phyloP scores from a whole-genome alignment of 1,140 invertebrate species.

The Lordiphosa clarofinis region DNA sequence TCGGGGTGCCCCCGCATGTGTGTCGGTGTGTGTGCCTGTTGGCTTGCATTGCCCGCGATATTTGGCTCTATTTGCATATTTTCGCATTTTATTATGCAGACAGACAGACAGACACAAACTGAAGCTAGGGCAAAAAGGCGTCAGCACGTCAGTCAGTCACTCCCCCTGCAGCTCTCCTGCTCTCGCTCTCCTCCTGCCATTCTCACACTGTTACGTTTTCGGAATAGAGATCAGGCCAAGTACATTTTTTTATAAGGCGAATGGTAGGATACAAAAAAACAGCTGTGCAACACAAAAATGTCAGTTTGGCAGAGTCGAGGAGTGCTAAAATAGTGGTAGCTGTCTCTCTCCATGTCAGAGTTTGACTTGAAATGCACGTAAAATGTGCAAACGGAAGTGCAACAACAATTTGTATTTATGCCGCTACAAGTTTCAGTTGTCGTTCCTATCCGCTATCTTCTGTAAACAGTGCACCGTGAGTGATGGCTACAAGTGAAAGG shows the following conservation, averaged over 20 bases:
- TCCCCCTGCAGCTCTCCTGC: conserved; percentile 8
- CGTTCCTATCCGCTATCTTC: conserved; percentile 23
- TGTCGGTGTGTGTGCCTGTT: conserved; percentile 25
- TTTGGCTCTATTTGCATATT: conserved; percentile 66
- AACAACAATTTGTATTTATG: conserved; percentile 56
- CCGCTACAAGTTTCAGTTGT: conserved; percentile 26
- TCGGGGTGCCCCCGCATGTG: conserved; percentile 7
- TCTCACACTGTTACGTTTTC: conserved; percentile 10
- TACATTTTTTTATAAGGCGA: conserved; percentile 13
- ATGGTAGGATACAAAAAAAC: conserved; percentile 13
- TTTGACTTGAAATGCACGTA: conserved; percentile 14
- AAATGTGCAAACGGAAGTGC: conserved; percentile 49
- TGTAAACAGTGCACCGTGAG: conserved; percentile 19
- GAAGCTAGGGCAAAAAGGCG: conserved; percentile 45
- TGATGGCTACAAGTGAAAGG: conserved; percentile 12
- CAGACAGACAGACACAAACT: conserved; percentile 23
- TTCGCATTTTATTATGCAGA: conserved; percentile 78
- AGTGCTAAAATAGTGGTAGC: conserved; percentile 43
- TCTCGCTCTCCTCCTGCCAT: conserved; percentile 10
- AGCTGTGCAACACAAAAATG: conserved; percentile 67
- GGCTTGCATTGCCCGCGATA: conserved; percentile 44
- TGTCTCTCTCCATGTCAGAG: conserved; percentile 39
- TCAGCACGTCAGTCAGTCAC: conserved; percentile 63
- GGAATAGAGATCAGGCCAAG: not conserved
- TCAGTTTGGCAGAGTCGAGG: conserved; percentile 42